Base-by-base conservation (phyloP, 2,888 invertebrate genomes). In the Clunio marinus region DNA sequence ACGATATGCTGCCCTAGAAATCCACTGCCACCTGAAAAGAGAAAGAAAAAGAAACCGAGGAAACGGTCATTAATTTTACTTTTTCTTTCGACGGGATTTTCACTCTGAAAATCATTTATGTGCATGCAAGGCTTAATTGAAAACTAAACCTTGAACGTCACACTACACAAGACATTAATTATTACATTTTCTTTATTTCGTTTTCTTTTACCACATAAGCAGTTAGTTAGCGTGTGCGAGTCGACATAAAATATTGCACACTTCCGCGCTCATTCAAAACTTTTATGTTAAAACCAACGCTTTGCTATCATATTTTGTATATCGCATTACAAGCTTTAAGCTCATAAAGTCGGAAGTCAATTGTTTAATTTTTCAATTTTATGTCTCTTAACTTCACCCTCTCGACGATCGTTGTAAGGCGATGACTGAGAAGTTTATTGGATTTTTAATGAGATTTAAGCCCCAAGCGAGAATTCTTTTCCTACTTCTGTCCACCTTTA, bases 1-100 rank as follows among this genome's bases (percentile, higher is more conserved):
- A 86, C 78, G 3, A 86, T 75, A 73, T 86, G 86, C 72, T 85
- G 84, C 4, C 86, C 86, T 69, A 87, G 77, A 74, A 86, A 87
- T 10, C 87, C 87, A 71, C 82, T 82, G 25, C 84, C 85, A 41
- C 87, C 86, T 75, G 79, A 27, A 65, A 66, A 67, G 59, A n/a
- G 73, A 70, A 78, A 37, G 59, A 69, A 69, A 63, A 15, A 57
- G 37, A 59, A 10, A 35, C 2, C n/a, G n/a, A 51, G 67, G 15
- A 70, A 69, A 67, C 46, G 46, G 57, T 68, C 66, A 66, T 66
- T 66, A 66, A 55, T 66, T n/a, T n/a, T n/a, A n/a, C n/a, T n/a
- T n/a, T n/a, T n/a, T n/a, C n/a, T n/a, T n/a, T n/a, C n/a, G n/a
- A n/a, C n/a, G n/a, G n/a, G n/a, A n/a, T n/a, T n/a, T n/a, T n/a